Percentiles rank a stretch among this genome's conserved stretches.
Evolutionary conservation across 1,140 invertebrate genomes (phyloP).

Genomic region (Pantala flavescens): DNA sequence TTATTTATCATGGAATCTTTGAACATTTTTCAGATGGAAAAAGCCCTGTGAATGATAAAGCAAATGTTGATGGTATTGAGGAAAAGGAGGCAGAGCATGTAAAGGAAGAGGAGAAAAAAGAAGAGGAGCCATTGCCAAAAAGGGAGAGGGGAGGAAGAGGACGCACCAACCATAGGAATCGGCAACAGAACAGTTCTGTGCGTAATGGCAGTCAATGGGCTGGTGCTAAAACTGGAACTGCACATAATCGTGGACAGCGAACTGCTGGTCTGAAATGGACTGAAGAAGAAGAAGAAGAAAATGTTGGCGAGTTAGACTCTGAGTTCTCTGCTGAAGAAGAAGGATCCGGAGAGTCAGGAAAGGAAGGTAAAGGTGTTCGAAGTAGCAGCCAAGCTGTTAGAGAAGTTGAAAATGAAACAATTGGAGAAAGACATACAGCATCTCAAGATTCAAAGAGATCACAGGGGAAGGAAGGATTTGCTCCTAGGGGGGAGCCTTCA

Average conservation of each 20-base stretch:
- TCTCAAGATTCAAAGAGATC: slow-evolving; percentile 27
- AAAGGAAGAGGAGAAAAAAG: slow-evolving; percentile 15
- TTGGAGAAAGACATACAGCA: slow-evolving; percentile 27
- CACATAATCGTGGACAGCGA: slow-evolving; percentile 8
- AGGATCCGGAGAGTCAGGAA: slow-evolving; percentile 38
- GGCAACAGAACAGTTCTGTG: neutral
- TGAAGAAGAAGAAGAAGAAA: slow-evolving; percentile 12
- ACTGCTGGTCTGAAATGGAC: neutral
- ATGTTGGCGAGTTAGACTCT: slow-evolving; percentile 37
- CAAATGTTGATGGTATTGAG: slow-evolving; percentile 11
- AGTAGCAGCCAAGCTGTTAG: slow-evolving; percentile 35
- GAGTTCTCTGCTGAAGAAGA: slow-evolving; percentile 47
- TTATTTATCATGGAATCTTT: too few relatives aligned
- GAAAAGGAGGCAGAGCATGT: neutral
- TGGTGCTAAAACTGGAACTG: neutral
- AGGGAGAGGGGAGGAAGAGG: slow-evolving; percentile 16
- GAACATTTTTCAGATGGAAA: slow-evolving; percentile 12
- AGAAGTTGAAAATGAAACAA: slow-evolving; percentile 32
- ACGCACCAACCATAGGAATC: neutral
- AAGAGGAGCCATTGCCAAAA: slow-evolving; percentile 3
- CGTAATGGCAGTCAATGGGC: slow-evolving; percentile 1
- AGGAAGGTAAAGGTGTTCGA: slow-evolving; percentile 48
- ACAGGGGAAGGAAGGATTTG: slow-evolving; percentile 49
- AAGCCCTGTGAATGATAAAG: slow-evolving; percentile 6
- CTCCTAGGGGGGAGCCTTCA: slow-evolving; percentile 71